Base-by-base conservation (phyloP, 1,140 invertebrate species). In the Lepidurus arcticus region DNA sequence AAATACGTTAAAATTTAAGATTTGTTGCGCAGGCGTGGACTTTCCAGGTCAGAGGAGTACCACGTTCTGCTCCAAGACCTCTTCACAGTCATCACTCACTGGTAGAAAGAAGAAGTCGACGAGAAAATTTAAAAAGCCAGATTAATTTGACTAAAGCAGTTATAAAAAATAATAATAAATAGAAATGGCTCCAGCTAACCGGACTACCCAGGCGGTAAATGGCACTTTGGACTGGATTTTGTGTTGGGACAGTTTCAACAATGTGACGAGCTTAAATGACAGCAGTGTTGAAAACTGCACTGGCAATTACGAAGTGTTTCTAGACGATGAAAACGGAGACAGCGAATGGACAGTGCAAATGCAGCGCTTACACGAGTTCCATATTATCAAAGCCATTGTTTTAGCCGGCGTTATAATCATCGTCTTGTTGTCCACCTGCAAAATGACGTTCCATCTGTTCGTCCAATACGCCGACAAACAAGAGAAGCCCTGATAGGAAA, bases 341-440 rank as follows among this genome's bases (percentile, higher is more conserved):
- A 44, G 42, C 21, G 73, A 76, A 43, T 78, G 78, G 78, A 45
- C 34, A 10, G 34, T 44, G 13, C 10, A 78, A 43, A 78, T 78
- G 78, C 78, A 78, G 42, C 75, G 74, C 44, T 42, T 79, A 53
- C 78, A 80, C 78, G 78, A 80, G 47, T 80, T 80, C 79, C 79
- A 80, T 11, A 78, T 80, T 10, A 79, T 80, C 44, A 80, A 80
- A 76, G 79, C 79, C 34, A 74, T 79, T 53, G 79, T 80, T 45
- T 47, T 80, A n/a, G 77, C 74, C 13, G 74, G 53, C 13, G 79
- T 80, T 11, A 73, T 79, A 5, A 43, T 79, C 21, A 42, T 80
- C 11, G 75, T 80, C 42, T 42, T 80, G 1, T 21, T 78, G 42
- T 80, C 79, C 21, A 80, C 79, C 9, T 80, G 79, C 45, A 80